Percentiles rank a stretch among this genome's conserved stretches.
Conservation (phyloP, 2,797 vertebrate species). For the Crenichthys baileyi region DNA sequence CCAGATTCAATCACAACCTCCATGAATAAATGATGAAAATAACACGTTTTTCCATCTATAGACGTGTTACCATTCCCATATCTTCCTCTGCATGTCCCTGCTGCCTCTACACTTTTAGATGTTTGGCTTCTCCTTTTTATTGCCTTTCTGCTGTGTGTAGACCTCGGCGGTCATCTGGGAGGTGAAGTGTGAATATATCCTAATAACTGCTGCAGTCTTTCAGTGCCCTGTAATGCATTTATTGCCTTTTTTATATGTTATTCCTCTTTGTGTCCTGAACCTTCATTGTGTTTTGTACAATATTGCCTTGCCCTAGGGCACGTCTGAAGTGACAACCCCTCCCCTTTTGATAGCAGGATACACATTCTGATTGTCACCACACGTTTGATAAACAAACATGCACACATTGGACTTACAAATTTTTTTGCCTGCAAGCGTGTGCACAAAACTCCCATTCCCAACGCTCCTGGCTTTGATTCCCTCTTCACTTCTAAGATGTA, state of each 20-base stretch:
- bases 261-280: conserved; percentile 46
- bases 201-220: conserved; percentile 56
- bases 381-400: conserved; percentile 44
- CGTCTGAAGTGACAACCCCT: conserved; percentile 50
- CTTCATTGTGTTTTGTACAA: conserved; percentile 45
- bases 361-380: conserved; percentile 37
- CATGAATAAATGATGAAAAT: conserved; percentile 78
- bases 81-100: conserved; percentile 29
- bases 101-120: conserved; percentile 41
- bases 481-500: conserved; percentile 28
- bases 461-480: conserved; percentile 47
- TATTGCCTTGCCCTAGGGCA: conserved; percentile 63
- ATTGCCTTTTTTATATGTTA: conserved; percentile 33
- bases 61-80: conserved; percentile 48
- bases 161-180: conserved; percentile 62
- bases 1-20: conserved; percentile 64
- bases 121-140: conserved; percentile 42
- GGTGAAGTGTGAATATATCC: conserved; percentile 68
- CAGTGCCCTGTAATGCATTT: conserved; percentile 46
- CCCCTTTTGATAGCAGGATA: conserved; percentile 19
- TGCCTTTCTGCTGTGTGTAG: conserved; percentile 37
- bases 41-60: conserved; percentile 52
- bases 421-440: conserved; percentile 20
- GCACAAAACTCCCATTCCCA: conserved; percentile 28
- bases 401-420: conserved; percentile 17